phyloP scores from a whole-genome alignment of 1,140 invertebrate species.

The Hestina assimilis region DNA sequence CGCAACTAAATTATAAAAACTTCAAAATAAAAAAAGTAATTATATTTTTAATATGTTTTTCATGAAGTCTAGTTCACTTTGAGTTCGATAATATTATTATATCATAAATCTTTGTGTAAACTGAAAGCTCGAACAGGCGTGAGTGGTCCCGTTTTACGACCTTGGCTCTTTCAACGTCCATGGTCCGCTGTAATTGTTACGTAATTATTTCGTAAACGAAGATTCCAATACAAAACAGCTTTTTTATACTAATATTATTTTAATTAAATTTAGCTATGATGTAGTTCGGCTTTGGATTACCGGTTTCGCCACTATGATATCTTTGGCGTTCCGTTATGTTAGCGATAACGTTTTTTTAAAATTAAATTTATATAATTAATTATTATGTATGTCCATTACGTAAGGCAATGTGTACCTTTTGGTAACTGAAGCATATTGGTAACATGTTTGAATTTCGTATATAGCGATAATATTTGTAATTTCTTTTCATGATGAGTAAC shows the following conservation, averaged over 20 bases:
- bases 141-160: conserved; percentile 35
- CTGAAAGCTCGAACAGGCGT: conserved; percentile 15
- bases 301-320: neutral
- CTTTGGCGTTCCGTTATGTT: neutral
- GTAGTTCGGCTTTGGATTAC: neutral
- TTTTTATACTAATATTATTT: neutral
- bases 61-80: neutral
- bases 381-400: no score
- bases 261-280: neutral
- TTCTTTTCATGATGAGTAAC: neutral
- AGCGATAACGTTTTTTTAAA: neutral
- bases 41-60: neutral
- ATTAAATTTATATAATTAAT: neutral
- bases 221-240: neutral
- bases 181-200: conserved; percentile 17
- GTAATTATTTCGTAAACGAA: conserved; percentile 10
- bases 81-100: neutral
- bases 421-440: no score
- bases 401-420: no score
- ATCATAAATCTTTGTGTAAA: neutral
- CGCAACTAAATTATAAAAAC: no score
- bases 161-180: conserved; percentile 44
- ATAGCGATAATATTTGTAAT: neutral
- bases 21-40: neutral
- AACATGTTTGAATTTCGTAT: no score